Base-by-base conservation (phyloP, 2,888 invertebrate genomes). In the Oligia strigilis region DNA sequence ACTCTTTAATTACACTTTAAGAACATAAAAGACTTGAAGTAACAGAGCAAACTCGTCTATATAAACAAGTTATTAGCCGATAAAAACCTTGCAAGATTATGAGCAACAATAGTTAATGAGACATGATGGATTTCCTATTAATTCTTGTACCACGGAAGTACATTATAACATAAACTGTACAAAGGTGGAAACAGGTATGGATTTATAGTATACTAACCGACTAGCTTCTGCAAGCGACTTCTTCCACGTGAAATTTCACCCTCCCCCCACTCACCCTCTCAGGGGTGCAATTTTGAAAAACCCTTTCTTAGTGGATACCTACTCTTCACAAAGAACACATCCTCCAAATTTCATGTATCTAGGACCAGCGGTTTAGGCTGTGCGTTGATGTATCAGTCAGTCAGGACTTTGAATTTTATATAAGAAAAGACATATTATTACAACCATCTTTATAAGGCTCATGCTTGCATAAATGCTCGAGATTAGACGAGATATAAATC, bases 101-200 rank as follows among this genome's bases (percentile, higher is more conserved):
- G 11, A 65, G 49, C 62, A 87, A 80, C 87, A 77, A 84, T 80
- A 72, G 84, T 19, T 52, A 84, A 72, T 83, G 74, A 80, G n/a
- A 77, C 60, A 43, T 71, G n/a, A 76, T 75, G 72, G 73, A 76
- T 83, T 79, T 86, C 78, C 72, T 75, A 75, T 75, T 70, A 52
- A 62, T 36, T 75, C 65, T 55, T n/a, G 49, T 46, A 79, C 49
- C 72, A 64, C 83, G 86, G 84, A 84, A 83, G 84, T 86, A 66
- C 23, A 65, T 64, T 72, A 69, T 49, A 1, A 55, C 69, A 81
- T 77, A n/a, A 43, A 73, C 19, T 78, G 62, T 43, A 69, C 67
- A 69, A 40, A 69, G 36, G 78, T 40, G 69, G 58, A 36, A 71
- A 40, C 62, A 36, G 29, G 60, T 78, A 78, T 14, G 17, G 29